These are phyloP conservation scores for Leptodirus hochenwartii DNA, from an alignment of 2,888 invertebrate genomes.

Conservation along the genomic window DNA sequence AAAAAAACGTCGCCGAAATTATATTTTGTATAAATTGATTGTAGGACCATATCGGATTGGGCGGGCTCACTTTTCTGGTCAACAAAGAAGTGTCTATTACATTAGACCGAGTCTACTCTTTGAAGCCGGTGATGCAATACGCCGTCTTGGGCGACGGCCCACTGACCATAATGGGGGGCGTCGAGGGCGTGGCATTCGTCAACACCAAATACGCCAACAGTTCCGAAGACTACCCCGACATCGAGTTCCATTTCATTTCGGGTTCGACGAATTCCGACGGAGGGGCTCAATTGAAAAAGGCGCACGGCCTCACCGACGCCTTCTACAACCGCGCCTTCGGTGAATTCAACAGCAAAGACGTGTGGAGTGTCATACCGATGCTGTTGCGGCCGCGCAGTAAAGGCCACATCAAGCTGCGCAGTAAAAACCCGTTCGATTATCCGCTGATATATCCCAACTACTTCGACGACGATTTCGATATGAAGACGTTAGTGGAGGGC, in stretches of 20 bases:
- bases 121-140: constrained; percentile 65
- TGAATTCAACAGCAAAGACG: constrained; percentile 57
- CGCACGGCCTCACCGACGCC: constrained; percentile 54
- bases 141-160: constrained; percentile 71
- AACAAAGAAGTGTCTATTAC: constrained; percentile 64
- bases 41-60: constrained; percentile 79
- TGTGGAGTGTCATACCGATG: constrained; percentile 73
- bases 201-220: constrained; percentile 71
- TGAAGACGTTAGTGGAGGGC: constrained; percentile 65
- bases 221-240: constrained; percentile 70
- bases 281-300: constrained; percentile 61
- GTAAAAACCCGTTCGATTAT: constrained; percentile 69
- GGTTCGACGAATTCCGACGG: constrained; percentile 77
- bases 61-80: constrained; percentile 67
- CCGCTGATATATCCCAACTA: constrained; percentile 89
- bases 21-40: too few species aligned
- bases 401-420: constrained; percentile 65
- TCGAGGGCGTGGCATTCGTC: constrained; percentile 70
- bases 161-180: constrained; percentile 72
- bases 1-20: too few species aligned
- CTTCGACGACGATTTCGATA: constrained; percentile 60
- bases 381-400: constrained; percentile 66
- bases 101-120: constrained; percentile 58
- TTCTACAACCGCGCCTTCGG: constrained; percentile 60
- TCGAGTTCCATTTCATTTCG: constrained; percentile 77